Conservation (phyloP, 2,113 vertebrate species). For the Herpailurus yagouaroundi region DNA sequence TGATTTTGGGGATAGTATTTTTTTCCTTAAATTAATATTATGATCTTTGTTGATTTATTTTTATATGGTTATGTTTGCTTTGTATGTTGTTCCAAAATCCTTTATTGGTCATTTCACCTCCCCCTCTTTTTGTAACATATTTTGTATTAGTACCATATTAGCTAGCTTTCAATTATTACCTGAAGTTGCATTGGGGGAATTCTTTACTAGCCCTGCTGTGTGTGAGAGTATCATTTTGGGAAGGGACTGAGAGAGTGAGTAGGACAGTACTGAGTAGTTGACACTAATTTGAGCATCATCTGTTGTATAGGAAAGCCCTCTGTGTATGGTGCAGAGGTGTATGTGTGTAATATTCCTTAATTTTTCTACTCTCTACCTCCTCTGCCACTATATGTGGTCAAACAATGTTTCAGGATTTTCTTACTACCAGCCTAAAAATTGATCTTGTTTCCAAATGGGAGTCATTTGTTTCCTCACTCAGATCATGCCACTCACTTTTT, state of each 20-base stretch:
- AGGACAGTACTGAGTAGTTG: background rate
- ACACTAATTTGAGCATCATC: background rate
- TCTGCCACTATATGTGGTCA: background rate
- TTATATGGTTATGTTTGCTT: background rate
- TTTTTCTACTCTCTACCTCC: background rate
- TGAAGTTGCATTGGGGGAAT: background rate
- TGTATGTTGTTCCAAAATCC: background rate
- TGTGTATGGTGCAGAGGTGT: background rate
- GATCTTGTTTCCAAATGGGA: conserved; percentile 27
- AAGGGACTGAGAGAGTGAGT: background rate
- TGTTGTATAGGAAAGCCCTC: background rate
- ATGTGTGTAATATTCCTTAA: background rate
- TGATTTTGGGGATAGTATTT: background rate
- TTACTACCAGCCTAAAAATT: background rate
- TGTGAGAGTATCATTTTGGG: conserved; percentile 15
- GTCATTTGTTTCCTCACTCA: background rate
- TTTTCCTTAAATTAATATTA: background rate
- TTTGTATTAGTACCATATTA: background rate
- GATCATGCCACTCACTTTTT: background rate
- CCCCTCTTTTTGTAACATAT: background rate
- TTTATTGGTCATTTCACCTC: background rate
- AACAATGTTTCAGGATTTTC: background rate
- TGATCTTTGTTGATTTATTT: background rate
- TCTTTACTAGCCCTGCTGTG: background rate
- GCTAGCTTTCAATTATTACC: background rate